Percentiles rank a stretch among this genome's conserved stretches.
Evolutionary conservation across 2,888 invertebrate species (phyloP).

Genomic region (Xestia xanthographa): DNA sequence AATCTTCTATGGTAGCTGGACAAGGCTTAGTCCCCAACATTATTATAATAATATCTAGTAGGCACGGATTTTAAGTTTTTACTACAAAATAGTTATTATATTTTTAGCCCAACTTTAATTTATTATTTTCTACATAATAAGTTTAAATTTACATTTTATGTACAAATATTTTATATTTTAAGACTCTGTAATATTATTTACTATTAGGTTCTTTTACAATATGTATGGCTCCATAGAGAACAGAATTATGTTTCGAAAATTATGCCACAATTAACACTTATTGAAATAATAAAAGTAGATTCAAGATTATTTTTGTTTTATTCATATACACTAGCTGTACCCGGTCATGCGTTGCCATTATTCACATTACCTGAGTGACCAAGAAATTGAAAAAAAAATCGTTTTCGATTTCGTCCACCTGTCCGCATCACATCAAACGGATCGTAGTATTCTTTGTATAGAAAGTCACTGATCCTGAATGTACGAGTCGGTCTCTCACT

Average conservation of each 20-base stretch:
- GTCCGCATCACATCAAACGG: too few relatives aligned
- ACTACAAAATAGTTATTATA: slow-evolving; percentile 14
- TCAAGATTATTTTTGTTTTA: slow-evolving; percentile 28
- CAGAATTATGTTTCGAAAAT: slow-evolving; percentile 19
- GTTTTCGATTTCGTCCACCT: too few relatives aligned
- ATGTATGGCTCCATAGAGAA: slow-evolving; percentile 15
- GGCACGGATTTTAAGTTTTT: slow-evolving; percentile 15
- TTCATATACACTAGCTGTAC: background rate
- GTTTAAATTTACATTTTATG: slow-evolving; percentile 56
- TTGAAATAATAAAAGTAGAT: slow-evolving; percentile 37
- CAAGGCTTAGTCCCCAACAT: slow-evolving; percentile 21
- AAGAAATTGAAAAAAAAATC: too few relatives aligned
- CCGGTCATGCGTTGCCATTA: too few relatives aligned
- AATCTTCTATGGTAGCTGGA: slow-evolving; percentile 4
- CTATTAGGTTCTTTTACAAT: slow-evolving; percentile 12
- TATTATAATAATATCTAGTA: slow-evolving; percentile 4
- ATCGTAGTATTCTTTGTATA: too few relatives aligned
- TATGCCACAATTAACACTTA: slow-evolving; percentile 30
- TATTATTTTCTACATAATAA: slow-evolving; percentile 56
- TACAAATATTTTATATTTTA: slow-evolving; percentile 46
- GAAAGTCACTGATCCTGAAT: too few relatives aligned
- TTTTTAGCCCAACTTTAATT: slow-evolving; percentile 25
- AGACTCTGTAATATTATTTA: slow-evolving; percentile 35
- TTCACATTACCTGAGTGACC: too few relatives aligned
- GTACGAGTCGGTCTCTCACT: too few relatives aligned